Evolutionary conservation across 2,113 vertebrate species (phyloP).

Genomic region (Eonycteris spelaea): DNA sequence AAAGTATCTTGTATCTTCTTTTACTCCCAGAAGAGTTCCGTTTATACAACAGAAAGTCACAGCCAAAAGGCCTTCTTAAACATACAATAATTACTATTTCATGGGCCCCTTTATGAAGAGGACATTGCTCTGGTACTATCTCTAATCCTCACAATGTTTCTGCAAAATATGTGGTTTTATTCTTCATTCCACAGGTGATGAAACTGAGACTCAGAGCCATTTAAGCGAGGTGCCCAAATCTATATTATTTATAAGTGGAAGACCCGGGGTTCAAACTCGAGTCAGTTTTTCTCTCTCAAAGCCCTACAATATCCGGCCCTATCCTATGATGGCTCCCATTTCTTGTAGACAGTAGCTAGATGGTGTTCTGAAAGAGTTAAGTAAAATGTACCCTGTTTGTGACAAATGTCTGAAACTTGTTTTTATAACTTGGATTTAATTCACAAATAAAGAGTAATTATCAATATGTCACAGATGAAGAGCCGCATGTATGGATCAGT

Average conservation of each 20-base stretch:
- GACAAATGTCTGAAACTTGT: constrained; percentile 47
- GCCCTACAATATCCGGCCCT: neutral
- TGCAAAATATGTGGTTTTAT: neutral
- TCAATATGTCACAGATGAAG: constrained; percentile 50
- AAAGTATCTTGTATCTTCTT: constrained; percentile 19
- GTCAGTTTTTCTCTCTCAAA: neutral
- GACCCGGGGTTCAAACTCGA: neutral
- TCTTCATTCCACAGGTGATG: neutral
- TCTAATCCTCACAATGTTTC: constrained; percentile 35
- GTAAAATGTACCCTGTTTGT: constrained; percentile 54
- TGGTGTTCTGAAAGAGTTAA: constrained; percentile 55
- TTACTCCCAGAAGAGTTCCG: neutral
- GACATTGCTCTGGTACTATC: neutral
- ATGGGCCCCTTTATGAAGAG: neutral
- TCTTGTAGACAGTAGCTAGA: neutral
- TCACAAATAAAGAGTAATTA: constrained; percentile 62
- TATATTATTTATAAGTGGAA: neutral
- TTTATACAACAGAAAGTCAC: constrained; percentile 36
- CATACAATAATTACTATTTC: constrained; percentile 29
- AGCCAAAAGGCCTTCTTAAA: constrained; percentile 53
- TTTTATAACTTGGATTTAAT: constrained; percentile 66
- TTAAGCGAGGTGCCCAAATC: neutral
- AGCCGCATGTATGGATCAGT: constrained; percentile 37
- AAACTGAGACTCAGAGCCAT: neutral
- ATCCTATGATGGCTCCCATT: neutral